Evolutionary conservation across 2,113 vertebrate species (phyloP), one percentile per base, ranked within the genome.

Genomic region (Pomatorhinus ruficollis): DNA sequence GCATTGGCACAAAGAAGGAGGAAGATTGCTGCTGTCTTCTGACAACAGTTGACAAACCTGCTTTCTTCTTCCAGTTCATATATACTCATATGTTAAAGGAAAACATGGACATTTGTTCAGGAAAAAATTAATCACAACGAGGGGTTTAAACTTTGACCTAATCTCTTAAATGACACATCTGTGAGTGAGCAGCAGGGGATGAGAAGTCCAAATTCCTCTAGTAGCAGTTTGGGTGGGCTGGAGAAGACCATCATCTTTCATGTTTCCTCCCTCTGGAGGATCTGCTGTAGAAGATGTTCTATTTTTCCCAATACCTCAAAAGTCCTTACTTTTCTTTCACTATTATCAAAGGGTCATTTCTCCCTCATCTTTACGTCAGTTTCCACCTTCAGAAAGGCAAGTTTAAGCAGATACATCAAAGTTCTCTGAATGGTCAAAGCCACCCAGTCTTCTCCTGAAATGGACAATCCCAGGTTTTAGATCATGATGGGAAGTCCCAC

Each of bases 401-500:
- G 18, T 20, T 84, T 60, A 37, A 30, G 28, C 24, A 87, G 44
- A 39, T 15, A 44, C 4, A 91, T 45, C 47, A 22, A 78, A 78
- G 60, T 20, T 40, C 24, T 86, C 56, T 27, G 11, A 23, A 30
- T 69, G 40, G 69, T 57, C 61, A 79, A 71, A 87, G 23, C 10
- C 39, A 82, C 13, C 31, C 10, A 37, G 12, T 84, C 69, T 76
- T 94, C 77, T 84, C 47, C 47, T 61, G 11, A 31, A 91, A 76
- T 40, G 24, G 86, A 33, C 22, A 84, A 37, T 68, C 47, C 3
- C 23, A 75, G 16, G 11, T 40, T 95, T 95, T 84, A 53, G 44
- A 49, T 68, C 70, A 79, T 30, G 61, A 47, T 87, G 93, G 77
- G 84, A 96, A 96, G 59, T 78, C 89, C 65, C 77, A 49, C 33